Conservation (phyloP, 2,797 vertebrate species). For the Crenichthys baileyi region DNA sequence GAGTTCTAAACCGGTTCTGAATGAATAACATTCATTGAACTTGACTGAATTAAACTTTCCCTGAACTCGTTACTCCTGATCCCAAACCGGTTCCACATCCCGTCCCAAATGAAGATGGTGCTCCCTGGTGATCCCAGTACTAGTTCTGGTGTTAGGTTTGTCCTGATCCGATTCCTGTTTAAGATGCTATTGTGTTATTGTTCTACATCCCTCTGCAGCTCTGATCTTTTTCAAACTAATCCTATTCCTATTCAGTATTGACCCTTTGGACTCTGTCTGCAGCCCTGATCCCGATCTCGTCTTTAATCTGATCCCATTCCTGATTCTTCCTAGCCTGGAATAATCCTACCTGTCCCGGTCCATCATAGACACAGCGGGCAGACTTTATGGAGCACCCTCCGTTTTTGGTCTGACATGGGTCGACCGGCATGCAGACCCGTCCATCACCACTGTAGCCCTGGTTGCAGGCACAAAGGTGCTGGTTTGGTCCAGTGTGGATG, state of each 20-base stretch:
- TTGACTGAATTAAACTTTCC: no score
- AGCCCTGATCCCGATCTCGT: background rate
- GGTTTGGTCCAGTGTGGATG: constrained; percentile 83
- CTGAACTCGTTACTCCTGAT: background rate
- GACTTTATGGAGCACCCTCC: constrained; percentile 83
- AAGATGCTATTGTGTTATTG: no score
- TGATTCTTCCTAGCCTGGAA: background rate
- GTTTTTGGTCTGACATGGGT: constrained; percentile 85
- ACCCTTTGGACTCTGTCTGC: background rate
- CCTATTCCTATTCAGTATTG: background rate
- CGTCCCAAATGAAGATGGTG: background rate
- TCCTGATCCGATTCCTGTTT: background rate
- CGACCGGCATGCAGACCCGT: constrained; percentile 82
- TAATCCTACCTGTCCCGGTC: constrained; percentile 86
- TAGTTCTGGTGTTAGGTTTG: background rate
- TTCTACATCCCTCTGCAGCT: background rate
- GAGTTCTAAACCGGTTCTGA: no score
- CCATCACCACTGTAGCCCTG: constrained; percentile 89
- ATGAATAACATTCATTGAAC: no score
- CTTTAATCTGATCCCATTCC: background rate
- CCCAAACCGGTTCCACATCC: background rate
- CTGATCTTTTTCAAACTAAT: background rate
- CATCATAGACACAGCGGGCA: constrained; percentile 83
- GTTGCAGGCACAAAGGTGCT: constrained; percentile 83
- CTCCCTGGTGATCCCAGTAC: background rate